These are phyloP conservation scores for Eupsilia transversa DNA, from an alignment of 2,888 invertebrate species.

Conservation along the genomic window DNA sequence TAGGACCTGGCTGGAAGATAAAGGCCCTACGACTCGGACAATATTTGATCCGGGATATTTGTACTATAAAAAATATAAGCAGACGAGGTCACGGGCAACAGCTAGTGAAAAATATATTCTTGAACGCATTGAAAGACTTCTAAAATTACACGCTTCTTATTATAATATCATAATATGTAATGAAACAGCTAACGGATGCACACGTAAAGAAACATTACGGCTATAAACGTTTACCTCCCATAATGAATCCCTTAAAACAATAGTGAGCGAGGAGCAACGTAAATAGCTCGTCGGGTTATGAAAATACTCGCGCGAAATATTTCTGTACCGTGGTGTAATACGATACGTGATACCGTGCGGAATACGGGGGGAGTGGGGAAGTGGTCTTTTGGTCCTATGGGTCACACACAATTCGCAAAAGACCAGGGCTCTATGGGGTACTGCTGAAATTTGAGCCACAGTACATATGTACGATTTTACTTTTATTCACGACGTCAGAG, in stretches of 20 bases:
- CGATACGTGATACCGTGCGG: constrained; percentile 60
- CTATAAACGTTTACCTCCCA: constrained; percentile 31
- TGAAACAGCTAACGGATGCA: constrained; percentile 13
- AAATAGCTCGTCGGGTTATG: constrained; percentile 65
- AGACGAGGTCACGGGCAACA: not conserved
- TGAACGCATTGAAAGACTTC: not conserved
- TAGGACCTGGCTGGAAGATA: not conserved
- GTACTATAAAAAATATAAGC: not conserved
- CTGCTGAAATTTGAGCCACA: not conserved
- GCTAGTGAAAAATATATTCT: not conserved
- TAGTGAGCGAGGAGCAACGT: constrained; percentile 51
- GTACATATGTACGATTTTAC: too few relatives aligned
- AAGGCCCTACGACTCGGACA: too few relatives aligned
- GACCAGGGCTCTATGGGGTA: not conserved
- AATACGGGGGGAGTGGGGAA: constrained; percentile 24
- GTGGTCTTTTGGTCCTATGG: constrained; percentile 10
- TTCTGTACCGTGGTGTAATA: constrained; percentile 62
- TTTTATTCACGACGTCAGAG: too few relatives aligned
- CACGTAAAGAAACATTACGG: not conserved
- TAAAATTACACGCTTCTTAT: not conserved
- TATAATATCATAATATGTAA: not conserved
- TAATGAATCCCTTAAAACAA: constrained; percentile 61
- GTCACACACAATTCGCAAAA: too few relatives aligned
- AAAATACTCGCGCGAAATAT: constrained; percentile 69
- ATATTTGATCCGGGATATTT: not conserved